Evolutionary conservation across 2,797 vertebrate genomes (phyloP).

Genomic region (Mus minutoides): DNA sequence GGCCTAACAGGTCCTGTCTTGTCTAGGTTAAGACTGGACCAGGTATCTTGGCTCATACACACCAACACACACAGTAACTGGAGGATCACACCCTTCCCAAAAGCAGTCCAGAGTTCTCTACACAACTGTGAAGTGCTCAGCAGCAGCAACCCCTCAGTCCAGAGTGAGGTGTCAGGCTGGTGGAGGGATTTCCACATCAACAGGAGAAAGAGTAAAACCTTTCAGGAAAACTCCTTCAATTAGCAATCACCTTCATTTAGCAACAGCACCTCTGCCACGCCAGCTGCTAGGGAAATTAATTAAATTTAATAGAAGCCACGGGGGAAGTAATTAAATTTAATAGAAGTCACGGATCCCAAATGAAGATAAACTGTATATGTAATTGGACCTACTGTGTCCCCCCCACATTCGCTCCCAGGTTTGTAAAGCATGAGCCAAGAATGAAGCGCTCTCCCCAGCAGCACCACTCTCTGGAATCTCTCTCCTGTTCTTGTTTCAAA

Average conservation of each 20-base stretch:
- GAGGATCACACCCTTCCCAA: background rate
- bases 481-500: background rate
- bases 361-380: slow-evolving; percentile 80
- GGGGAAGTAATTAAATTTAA: slow-evolving; percentile 81
- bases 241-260: slow-evolving; percentile 78
- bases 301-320: slow-evolving; percentile 81
- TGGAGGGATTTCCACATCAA: slow-evolving; percentile 60
- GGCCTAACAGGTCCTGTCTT: slow-evolving; percentile 59
- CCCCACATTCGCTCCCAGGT: slow-evolving; percentile 1
- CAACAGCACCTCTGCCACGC: slow-evolving; percentile 69
- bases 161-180: slow-evolving; percentile 48
- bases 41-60: slow-evolving; percentile 14
- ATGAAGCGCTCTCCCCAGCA: background rate
- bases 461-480: background rate
- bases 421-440: slow-evolving; percentile 51
- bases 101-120: background rate
- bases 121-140: background rate
- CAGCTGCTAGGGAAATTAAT: slow-evolving; percentile 78
- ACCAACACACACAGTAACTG: slow-evolving; percentile 25
- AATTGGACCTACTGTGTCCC: slow-evolving; percentile 79
- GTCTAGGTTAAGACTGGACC: slow-evolving; percentile 30
- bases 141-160: slow-evolving; percentile 22
- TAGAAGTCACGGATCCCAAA: slow-evolving; percentile 78
- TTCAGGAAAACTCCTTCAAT: slow-evolving; percentile 77
- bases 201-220: slow-evolving; percentile 71